These are phyloP conservation scores for Apamea sordens DNA, from an alignment of 2,888 invertebrate species.

Conservation along the genomic window DNA sequence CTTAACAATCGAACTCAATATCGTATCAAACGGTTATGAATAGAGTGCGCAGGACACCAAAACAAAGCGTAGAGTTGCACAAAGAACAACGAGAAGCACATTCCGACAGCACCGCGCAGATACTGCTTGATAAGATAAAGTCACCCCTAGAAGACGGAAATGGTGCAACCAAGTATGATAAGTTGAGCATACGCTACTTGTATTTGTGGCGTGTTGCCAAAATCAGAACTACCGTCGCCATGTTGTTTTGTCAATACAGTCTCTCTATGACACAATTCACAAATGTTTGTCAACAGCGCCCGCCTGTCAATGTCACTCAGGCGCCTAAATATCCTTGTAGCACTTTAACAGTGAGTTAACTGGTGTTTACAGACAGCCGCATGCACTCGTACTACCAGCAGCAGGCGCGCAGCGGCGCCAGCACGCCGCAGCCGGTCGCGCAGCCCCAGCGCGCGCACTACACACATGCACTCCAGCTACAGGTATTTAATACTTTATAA, in stretches of 20 bases:
- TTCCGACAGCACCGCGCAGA: not conserved
- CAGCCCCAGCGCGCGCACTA: constrained; percentile 83
- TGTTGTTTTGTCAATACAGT: not conserved
- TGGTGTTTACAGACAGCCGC: constrained; percentile 70
- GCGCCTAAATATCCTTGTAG: not conserved
- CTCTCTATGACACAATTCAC: not conserved
- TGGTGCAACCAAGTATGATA: not conserved
- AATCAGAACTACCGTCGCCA: not conserved
- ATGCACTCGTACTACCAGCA: constrained; percentile 78
- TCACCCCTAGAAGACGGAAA: not conserved
- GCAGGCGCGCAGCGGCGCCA: constrained; percentile 74
- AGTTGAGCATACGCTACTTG: not conserved
- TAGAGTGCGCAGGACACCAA: not conserved
- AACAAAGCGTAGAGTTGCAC: not conserved
- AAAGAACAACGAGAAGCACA: not conserved
- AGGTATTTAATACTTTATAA: constrained; percentile 65
- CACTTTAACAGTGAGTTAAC: not conserved
- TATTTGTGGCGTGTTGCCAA: not conserved
- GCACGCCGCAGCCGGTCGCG: constrained; percentile 73
- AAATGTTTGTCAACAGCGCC: not conserved
- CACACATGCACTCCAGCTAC: constrained; percentile 82
- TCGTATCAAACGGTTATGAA: not conserved
- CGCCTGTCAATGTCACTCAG: not conserved
- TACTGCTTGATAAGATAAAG: not conserved
- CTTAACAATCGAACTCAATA: no score